Evolutionary conservation across 1,140 invertebrate species (phyloP), one percentile per base, ranked within the genome.

Genomic region (Brevipalpus yothersi): DNA sequence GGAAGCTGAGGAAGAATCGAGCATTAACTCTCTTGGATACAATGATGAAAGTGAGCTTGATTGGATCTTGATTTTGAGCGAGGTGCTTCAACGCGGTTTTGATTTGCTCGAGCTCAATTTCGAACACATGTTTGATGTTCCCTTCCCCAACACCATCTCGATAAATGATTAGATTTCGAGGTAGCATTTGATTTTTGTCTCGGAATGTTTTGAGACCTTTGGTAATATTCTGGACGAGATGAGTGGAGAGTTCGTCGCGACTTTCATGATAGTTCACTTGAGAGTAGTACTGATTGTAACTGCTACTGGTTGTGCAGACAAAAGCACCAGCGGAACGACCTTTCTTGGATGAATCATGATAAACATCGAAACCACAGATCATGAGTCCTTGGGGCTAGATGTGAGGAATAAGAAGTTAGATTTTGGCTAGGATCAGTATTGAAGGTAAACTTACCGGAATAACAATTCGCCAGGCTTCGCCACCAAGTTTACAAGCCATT

Each of bases 271-370:
- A 41, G 23, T n/a, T 31, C 7, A 42, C 70, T 19, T 65, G 65
- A 12, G 69, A 72, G 68, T 78, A 86, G 82, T 85, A 92, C n/a
- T 77, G 72, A 0, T 85, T 87, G 56, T 83, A 74, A 9, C 67
- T 66, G n/a, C 73, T 69, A 63, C 77, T 75, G 19, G 70, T 65
- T 49, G 67, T 70, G 9, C 69, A 68, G 21, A 76, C 74, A 68
- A 76, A 72, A 2, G 68, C 76, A 17, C 68, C 68, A 21, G 67
- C 68, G 57, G 70, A 75, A 7, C 74, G 7, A 63, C 65, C 15
- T 66, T 63, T 57, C 55, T 60, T 53, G 59, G 63, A 2, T 65
- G 41, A 75, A 60, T 73, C 76, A 9, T 71, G 67, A 65, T 77
- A 76, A 58, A 73, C 72, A 41, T 75, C 75, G 58, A 73, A 73